phyloP scores from a whole-genome alignment of 1,140 invertebrate genomes.

The Acromyrmex echinatior region DNA sequence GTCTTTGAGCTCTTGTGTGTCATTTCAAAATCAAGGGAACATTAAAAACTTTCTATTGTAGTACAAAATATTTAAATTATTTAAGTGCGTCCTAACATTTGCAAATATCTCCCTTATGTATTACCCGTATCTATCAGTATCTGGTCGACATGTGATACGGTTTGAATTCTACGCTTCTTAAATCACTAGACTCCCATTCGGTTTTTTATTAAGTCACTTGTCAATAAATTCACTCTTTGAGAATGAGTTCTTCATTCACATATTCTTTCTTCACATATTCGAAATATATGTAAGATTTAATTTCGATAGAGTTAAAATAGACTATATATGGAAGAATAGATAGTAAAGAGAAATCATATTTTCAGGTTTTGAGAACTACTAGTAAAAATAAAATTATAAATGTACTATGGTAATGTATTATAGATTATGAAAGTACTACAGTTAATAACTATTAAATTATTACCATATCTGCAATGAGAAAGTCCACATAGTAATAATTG shows the following conservation, averaged over 20 bases:
- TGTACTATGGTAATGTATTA: too few species aligned
- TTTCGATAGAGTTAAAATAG: background rate
- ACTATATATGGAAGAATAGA: constrained; percentile 1
- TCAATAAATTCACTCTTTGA: background rate
- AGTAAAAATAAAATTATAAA: background rate
- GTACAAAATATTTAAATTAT: constrained; percentile 32
- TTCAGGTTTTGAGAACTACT: constrained; percentile 9
- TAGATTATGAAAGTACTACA: too few species aligned
- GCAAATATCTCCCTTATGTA: constrained; percentile 22
- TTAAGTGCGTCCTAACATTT: constrained; percentile 9
- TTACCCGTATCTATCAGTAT: constrained; percentile 28
- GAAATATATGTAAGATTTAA: constrained; percentile 27
- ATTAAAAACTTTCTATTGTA: constrained; percentile 2
- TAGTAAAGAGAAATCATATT: background rate
- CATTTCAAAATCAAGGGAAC: background rate
- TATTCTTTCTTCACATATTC: background rate
- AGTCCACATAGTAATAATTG: background rate
- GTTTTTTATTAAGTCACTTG: constrained; percentile 23
- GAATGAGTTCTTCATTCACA: background rate
- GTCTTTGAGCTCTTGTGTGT: background rate
- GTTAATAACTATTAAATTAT: background rate
- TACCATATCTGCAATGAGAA: background rate
- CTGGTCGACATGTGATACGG: constrained; percentile 38
- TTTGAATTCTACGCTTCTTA: background rate
- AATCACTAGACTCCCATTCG: constrained; percentile 39